Conservation (phyloP, 2,113 vertebrate species). For the Onychorhynchus coronatus region DNA sequence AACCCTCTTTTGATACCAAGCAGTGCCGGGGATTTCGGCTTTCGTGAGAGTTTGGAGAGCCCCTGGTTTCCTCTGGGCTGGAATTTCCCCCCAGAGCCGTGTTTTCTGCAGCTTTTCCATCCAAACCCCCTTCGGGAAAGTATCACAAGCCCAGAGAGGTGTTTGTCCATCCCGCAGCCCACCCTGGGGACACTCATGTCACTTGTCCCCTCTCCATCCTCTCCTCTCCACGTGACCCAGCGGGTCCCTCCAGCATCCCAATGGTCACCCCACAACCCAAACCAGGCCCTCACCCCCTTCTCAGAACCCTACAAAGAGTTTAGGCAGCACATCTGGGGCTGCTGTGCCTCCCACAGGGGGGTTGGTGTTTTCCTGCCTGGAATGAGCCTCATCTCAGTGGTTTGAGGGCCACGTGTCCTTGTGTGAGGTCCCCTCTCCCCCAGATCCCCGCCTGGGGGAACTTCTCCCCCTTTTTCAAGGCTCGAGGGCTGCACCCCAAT, state of each 20-base stretch:
- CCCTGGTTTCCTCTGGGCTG: background rate
- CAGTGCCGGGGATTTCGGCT: background rate
- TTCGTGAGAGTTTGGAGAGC: background rate
- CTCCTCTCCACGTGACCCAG: accelerated
- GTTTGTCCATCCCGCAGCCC: background rate
- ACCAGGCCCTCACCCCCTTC: background rate
- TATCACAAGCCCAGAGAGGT: accelerated
- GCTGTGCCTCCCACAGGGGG: background rate
- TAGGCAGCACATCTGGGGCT: background rate
- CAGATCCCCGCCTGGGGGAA: background rate
- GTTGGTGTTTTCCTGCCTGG: conserved; percentile 41
- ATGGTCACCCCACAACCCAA: background rate
- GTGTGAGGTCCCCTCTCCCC: background rate
- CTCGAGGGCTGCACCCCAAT: background rate
- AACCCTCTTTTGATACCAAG: background rate
- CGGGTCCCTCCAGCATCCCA: accelerated
- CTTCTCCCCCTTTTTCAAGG: background rate
- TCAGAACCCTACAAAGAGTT: background rate
- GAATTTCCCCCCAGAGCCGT: background rate
- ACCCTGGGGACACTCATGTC: background rate
- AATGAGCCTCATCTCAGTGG: background rate
- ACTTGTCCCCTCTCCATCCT: background rate
- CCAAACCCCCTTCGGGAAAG: background rate
- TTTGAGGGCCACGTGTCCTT: background rate
- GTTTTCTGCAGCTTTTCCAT: background rate